Evolutionary conservation across 2,888 invertebrate genomes (phyloP), one percentile per base, ranked within the genome.

Genomic region (Polylopha cassiicola): DNA sequence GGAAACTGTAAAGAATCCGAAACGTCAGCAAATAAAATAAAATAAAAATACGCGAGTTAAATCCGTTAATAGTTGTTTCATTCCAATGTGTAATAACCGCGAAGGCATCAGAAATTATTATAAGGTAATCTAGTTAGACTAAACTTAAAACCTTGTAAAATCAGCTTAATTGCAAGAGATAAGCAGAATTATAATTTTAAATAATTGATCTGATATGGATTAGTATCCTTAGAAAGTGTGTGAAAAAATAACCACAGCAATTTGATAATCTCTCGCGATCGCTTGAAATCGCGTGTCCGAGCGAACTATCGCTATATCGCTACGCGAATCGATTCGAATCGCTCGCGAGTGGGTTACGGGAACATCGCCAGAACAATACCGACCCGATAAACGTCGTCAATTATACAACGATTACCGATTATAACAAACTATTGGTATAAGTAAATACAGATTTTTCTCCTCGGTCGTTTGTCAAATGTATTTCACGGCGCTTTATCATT

Each of bases 401-500:
- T 74, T 73, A 62, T 61, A 58, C 58, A 68, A 66, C 69, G 72
- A 81, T 81, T 73, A 76, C 57, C 71, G 70, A 78, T 77, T 78
- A 69, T 62, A 63, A 66, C 66, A 63, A 69, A 69, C 65, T 55
- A 50, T 51, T 56, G 50, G 46, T 47, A 48, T 68, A 65, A 65
- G 70, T 67, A 78, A 78, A 80, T 71, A 80, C 59, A 64, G 62
- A 65, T 70, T 73, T n/a, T 69, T 70, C 55, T 55, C 51, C 44
- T 55, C 61, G 66, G 61, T 66, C 64, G 56, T 69, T 65, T 70
- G 73, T 73, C 73, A 73, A 75, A 75, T 73, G 58, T 77, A 67
- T 74, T 80, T 80, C 73, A 78, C 73, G 79, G 72, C 49, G 58
- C 57, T 73, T 72, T 72, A 55, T 50, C 31, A 48, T 51, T 69